These are phyloP conservation scores for Leptinotarsa defecta DNA, from an alignment of 1,140 invertebrate genomes.

Conservation along the genomic window DNA sequence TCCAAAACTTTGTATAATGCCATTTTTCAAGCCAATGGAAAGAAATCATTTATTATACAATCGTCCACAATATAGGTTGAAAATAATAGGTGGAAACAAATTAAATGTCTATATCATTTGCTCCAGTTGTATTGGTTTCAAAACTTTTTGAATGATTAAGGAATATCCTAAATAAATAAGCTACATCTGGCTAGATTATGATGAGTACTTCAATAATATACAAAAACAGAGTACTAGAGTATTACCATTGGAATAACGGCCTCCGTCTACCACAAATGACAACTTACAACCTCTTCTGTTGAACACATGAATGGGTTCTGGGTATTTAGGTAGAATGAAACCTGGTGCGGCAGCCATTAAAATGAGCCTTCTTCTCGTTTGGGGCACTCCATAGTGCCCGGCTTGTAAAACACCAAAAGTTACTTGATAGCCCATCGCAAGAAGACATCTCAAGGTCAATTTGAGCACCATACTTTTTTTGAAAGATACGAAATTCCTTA, in stretches of 20 bases:
- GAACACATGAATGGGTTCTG: conserved; percentile 81
- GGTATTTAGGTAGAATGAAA: conserved; percentile 76
- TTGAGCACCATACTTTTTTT: conserved; percentile 83
- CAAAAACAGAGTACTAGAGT: too few species aligned
- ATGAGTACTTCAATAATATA: too few species aligned
- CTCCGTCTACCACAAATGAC: conserved; percentile 72
- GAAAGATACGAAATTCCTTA: conserved; percentile 82
- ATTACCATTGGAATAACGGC: conserved; percentile 42
- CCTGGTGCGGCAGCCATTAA: conserved; percentile 85
- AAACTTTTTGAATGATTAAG: too few species aligned
- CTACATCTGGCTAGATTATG: too few species aligned
- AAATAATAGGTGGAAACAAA: too few species aligned
- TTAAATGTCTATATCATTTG: too few species aligned
- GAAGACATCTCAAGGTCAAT: conserved; percentile 74
- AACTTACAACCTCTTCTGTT: conserved; percentile 72
- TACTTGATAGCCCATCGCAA: conserved; percentile 88
- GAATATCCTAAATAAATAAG: too few species aligned
- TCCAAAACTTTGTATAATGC: too few species aligned
- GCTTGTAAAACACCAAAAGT: conserved; percentile 86
- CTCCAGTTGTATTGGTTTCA: too few species aligned
- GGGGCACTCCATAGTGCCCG: conserved; percentile 84
- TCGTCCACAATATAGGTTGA: too few species aligned
- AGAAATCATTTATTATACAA: too few species aligned
- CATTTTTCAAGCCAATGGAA: too few species aligned
- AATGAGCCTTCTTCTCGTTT: conserved; percentile 78